Conservation (phyloP, 2,888 invertebrate species). For the Chironomus riparius region DNA sequence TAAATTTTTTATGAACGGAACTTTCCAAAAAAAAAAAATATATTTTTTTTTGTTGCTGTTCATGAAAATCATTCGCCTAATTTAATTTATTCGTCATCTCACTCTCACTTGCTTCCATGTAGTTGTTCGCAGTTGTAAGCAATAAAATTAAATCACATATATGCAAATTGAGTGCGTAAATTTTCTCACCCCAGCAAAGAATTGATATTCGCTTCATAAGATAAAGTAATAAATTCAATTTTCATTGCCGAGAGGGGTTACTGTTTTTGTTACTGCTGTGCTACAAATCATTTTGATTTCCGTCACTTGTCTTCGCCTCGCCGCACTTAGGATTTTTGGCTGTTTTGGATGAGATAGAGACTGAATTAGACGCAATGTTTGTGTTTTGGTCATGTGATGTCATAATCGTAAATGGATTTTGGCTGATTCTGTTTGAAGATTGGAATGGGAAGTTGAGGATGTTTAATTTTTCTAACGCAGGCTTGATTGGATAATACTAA, state of each 20-base stretch:
- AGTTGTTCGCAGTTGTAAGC: background rate
- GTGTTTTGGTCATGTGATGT: too few species aligned
- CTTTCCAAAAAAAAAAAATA: background rate
- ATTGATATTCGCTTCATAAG: background rate
- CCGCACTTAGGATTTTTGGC: background rate
- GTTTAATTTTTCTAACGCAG: too few species aligned
- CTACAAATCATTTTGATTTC: conserved; percentile 25
- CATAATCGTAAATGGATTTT: too few species aligned
- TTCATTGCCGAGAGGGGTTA: background rate
- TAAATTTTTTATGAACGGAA: background rate
- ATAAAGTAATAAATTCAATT: conserved; percentile 13
- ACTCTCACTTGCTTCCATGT: background rate
- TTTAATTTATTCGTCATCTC: background rate
- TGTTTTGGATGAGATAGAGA: background rate
- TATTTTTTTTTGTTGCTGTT: background rate
- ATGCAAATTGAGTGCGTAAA: conserved; percentile 16
- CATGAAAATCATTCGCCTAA: background rate
- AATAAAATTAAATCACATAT: background rate
- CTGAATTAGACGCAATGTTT: too few species aligned
- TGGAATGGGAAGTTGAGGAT: too few species aligned
- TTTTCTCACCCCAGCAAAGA: conserved; percentile 9
- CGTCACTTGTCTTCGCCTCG: conserved; percentile 16
- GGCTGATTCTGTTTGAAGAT: too few species aligned
- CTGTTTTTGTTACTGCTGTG: background rate
- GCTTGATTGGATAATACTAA: too few species aligned